These are phyloP conservation scores for Alexandromys fortis DNA, from an alignment of 2,113 vertebrate genomes.

Conservation along the genomic window DNA sequence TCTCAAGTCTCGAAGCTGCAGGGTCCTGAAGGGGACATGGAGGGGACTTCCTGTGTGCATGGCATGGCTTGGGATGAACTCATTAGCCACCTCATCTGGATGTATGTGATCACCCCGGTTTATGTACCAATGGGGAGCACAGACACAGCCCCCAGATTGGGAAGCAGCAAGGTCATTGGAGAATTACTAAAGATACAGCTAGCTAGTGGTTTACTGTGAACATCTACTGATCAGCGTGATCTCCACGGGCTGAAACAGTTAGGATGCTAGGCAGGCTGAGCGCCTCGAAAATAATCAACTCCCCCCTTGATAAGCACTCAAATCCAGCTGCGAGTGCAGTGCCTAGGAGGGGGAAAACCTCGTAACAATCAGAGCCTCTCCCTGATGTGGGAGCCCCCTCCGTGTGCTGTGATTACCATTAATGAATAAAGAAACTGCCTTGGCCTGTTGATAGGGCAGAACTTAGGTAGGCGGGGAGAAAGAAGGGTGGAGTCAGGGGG, in stretches of 20 bases:
- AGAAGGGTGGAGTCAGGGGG: too few relatives aligned
- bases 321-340: not conserved
- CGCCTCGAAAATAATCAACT: not conserved
- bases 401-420: too few relatives aligned
- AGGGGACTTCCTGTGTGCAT: not conserved
- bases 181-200: not conserved
- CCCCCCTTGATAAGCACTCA: not conserved
- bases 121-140: fast-evolving
- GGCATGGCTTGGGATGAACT: not conserved
- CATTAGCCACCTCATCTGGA: not conserved
- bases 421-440: too few relatives aligned
- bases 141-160: not conserved
- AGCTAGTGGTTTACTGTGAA: not conserved
- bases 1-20: not conserved
- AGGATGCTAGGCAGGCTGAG: not conserved
- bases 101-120: too few relatives aligned
- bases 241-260: not conserved
- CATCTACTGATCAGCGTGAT: not conserved
- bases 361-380: not conserved
- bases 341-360: not conserved
- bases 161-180: not conserved
- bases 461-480: too few relatives aligned
- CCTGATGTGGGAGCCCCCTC: too few relatives aligned
- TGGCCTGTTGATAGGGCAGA: too few relatives aligned
- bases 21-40: not conserved